Conservation (phyloP, 2,113 vertebrate genomes). For the Empidonax traillii region DNA sequence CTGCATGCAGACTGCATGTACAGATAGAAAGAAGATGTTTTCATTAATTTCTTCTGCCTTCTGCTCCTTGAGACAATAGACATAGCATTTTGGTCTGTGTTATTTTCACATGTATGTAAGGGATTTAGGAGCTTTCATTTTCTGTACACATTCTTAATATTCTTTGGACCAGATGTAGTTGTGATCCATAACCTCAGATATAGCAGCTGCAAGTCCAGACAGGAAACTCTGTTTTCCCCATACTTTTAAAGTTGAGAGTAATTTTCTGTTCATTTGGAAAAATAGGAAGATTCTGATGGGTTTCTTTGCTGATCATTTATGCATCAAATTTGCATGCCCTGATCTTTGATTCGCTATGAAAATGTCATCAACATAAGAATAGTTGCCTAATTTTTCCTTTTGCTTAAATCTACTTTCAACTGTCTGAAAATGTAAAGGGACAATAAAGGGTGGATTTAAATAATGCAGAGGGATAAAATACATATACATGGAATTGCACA, state of each 20-base stretch:
- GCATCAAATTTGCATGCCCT: not conserved
- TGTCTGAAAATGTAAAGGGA: not conserved
- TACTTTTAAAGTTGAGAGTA: not conserved
- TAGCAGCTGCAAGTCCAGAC: not conserved
- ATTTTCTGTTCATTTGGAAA: not conserved
- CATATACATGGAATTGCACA: not conserved
- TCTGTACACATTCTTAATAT: not conserved
- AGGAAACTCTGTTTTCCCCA: not conserved
- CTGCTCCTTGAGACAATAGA: not conserved
- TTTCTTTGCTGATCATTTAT: not conserved
- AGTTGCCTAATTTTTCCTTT: not conserved
- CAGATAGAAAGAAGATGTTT: not conserved
- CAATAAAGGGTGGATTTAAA: not conserved
- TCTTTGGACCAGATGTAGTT: not conserved
- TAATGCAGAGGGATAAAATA: not conserved
- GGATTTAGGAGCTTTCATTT: not conserved
- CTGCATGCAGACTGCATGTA: not conserved
- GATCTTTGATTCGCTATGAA: not conserved
- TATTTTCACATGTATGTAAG: not conserved
- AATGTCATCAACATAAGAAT: not conserved
- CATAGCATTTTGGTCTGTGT: rapidly evolving
- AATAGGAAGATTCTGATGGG: not conserved
- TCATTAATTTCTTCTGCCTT: not conserved
- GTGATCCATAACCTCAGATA: not conserved
- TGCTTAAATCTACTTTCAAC: not conserved